Evolutionary conservation across 1,140 invertebrate species (phyloP), one percentile per base, ranked within the genome.

Genomic region (Trigoniulus corallinus): DNA sequence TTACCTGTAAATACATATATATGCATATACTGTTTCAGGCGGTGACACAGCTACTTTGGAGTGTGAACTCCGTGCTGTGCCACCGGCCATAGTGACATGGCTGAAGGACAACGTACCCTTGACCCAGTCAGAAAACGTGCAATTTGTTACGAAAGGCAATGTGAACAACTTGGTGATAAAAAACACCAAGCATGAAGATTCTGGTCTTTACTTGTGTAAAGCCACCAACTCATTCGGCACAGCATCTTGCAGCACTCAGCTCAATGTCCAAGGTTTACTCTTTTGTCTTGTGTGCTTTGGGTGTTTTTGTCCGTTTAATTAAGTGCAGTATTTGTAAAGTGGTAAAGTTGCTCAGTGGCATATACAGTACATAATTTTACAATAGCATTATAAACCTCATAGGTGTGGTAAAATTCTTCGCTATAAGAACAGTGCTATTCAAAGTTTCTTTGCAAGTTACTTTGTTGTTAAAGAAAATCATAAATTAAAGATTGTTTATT

Each of bases 201-300:
- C 78, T 1, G 93, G 92, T 15, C 74, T 88, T 21, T 98, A 98
- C 62, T 92, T 86, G 0, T 88, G 87, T 46, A 75, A 84, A 34
- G 91, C 88, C n/a, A 78, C 77, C 41, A 92, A 91, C 62, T 69
- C 71, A 0, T 77, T 81, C 27, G 83, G 87, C 27, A 81, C 80
- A 58, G 75, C 83, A 4, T 78, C 79, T 47, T 86, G 84, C 62
- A 87, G 84, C 34, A 84, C 85, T 42, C 82, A 86, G 62, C 74
- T 92, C 47, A 73, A 84, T 48, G 84, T 92, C 43, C 80, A 86
- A 61, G 74, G 84, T 34, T 34, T n/a, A n/a, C n/a, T n/a, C n/a
- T n/a, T n/a, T n/a, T n/a, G n/a, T n/a, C n/a, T n/a, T n/a, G n/a
- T n/a, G n/a, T n/a, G n/a, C n/a, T n/a, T n/a, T n/a, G n/a, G n/a